Percentiles rank a stretch among this genome's conserved stretches.
Conservation (phyloP, 1,140 invertebrate species). For the Cydia amplana region DNA sequence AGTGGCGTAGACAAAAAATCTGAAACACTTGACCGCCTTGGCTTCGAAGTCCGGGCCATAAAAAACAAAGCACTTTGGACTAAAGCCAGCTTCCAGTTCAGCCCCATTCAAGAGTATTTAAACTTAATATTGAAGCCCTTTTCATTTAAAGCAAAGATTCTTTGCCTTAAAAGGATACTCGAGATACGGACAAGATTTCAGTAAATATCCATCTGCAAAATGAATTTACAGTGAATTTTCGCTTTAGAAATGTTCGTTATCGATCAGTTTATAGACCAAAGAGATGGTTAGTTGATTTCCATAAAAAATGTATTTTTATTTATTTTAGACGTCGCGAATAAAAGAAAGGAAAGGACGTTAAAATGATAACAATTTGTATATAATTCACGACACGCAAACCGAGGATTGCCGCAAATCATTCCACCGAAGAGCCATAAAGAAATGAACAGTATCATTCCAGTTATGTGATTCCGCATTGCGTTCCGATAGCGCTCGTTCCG, state of each 20-base stretch:
- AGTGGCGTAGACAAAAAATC: conserved; percentile 55
- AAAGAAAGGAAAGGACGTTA: not conserved
- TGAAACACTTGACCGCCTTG: conserved; percentile 56
- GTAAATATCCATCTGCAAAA: conserved; percentile 14
- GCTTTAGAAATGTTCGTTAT: not conserved
- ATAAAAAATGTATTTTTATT: no score
- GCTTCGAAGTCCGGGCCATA: conserved; percentile 56
- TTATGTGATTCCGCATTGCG: conserved; percentile 55
- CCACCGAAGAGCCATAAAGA: conserved; percentile 43
- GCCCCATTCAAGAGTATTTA: conserved; percentile 61
- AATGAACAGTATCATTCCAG: conserved; percentile 46
- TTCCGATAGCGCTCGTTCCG: conserved; percentile 49
- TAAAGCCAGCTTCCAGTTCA: conserved; percentile 61
- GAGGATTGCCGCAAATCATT: conserved; percentile 30
- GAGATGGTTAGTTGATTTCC: not conserved
- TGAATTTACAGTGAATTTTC: conserved; percentile 1
- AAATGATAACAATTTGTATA: not conserved
- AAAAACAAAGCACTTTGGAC: conserved; percentile 72
- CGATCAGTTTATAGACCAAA: not conserved
- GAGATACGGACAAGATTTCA: conserved; percentile 21
- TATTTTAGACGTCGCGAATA: no score
- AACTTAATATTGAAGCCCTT: conserved; percentile 59
- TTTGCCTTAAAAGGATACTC: conserved; percentile 34
- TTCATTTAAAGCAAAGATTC: conserved; percentile 44
- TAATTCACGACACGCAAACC: not conserved